Base-by-base conservation (phyloP, 2,113 vertebrate genomes). In the Alaudala cheleensis region DNA sequence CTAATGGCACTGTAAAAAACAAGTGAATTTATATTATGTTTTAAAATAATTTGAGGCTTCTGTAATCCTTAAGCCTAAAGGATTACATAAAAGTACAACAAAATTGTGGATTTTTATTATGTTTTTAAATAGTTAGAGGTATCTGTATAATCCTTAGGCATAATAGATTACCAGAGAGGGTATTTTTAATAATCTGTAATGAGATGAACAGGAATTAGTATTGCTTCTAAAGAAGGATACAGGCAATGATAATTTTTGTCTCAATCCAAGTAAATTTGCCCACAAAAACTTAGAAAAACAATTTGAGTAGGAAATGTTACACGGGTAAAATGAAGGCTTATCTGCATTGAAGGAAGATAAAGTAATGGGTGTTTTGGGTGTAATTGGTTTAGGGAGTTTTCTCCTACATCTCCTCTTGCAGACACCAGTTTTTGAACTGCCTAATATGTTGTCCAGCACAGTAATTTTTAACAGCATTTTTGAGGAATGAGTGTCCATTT, bases 371-470 rank as follows among this genome's bases (percentile, higher is more conserved):
- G 26, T 56, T 86, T 74, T n/a, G 14, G 2, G 15, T 23, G 8
- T 73, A 54, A 39, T 73, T 24, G 25, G 42, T 83, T 90, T 92
- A 60, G 72, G 72, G 34, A 90, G 20, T 80, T 79, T 56, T 17
- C 23, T 86, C 22, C 54, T 61, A 39, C 20, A 45, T 67, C 49
- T 81, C 29, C 42, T 81, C 51, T 79, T 79, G 40, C 40, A 87
- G 66, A 44, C 26, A 56, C 24, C 17, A 37, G 49, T 84, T 89
- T 57, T 57, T 58, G 11, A 81, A 74, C 33, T 74, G 64, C n/a
- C 14, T 33, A 57, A 31, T 6, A 28, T 0, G 0, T 77, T 84
- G 84, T 89, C 44, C 23, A 81, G 56, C 0, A 0, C n/a, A 76
- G 51, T 60, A 71, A 74, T 60, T 93, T 82, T 64, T 64, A 69